Evolutionary conservation across 2,888 invertebrate species (phyloP), one percentile per base, ranked within the genome.

Genomic region (Caradrina kadenii): DNA sequence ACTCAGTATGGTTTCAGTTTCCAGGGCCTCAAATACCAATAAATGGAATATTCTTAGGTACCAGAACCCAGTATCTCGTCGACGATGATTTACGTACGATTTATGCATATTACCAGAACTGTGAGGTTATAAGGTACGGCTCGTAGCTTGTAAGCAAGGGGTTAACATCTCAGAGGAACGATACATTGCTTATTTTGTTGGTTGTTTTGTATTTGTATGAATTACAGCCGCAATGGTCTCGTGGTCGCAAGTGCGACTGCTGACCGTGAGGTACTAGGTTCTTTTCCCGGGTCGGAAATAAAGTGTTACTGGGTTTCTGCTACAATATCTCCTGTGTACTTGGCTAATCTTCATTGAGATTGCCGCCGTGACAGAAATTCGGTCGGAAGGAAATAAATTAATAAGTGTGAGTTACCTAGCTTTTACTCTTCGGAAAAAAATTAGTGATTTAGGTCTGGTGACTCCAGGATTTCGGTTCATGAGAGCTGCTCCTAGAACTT

Each of bases 141-240:
- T 54, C n/a, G 5, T 45, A 50, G 7, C 54, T 48, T 19, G 39
- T 49, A 48, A 53, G 63, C 35, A 59, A 55, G 50, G 63, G 66
- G 69, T 64, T 76, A 69, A 67, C 70, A 81, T 83, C 66, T 83
- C 76, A 62, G 62, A 73, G 83, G 76, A 73, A 69, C 66, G 76
- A 76, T 82, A 71, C 72, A 69, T 73, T 48, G 54, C 69, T 72
- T 76, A 69, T 75, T 67, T 62, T 63, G 50, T 71, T 8, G 35
- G 35, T 35, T 3, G n/a, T n/a, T n/a, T n/a, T n/a, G n/a, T n/a
- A 69, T 49, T 63, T 56, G 31, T 55, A 80, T 79, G 81, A 80
- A 76, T 80, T 70, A 81, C 42, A 3, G 26, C 26, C 26, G 26
- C 26, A 26, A 3, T 26, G 26, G 26, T 26, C 26, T 26, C 26